phyloP scores from a whole-genome alignment of 2,888 invertebrate genomes.

The Spilosoma lubricipeda region DNA sequence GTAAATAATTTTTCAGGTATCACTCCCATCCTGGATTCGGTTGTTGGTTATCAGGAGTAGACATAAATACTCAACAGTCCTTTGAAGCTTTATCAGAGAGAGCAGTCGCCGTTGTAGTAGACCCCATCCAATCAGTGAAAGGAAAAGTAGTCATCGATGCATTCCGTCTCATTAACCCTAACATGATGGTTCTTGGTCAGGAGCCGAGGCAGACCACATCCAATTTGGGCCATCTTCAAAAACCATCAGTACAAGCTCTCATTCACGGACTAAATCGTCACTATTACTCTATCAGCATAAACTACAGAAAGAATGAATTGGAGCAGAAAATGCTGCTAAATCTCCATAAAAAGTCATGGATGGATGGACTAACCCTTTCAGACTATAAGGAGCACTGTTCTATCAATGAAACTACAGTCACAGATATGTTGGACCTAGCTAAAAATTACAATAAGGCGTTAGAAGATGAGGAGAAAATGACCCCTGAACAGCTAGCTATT shows the following conservation, averaged over 20 bases:
- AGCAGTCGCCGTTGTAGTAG: slow-evolving; percentile 99
- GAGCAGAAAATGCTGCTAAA: slow-evolving; percentile 99
- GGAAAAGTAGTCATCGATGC: slow-evolving; percentile 99
- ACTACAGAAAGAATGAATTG: slow-evolving; percentile 99
- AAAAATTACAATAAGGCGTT: slow-evolving; percentile 99
- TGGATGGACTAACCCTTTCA: slow-evolving; percentile 96
- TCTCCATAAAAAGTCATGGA: slow-evolving; percentile 99
- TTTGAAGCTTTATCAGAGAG: slow-evolving; percentile 99
- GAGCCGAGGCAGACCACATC: slow-evolving; percentile 99
- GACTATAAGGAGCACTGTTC: slow-evolving; percentile 97
- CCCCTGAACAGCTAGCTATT: slow-evolving; percentile 99
- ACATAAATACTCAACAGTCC: slow-evolving; percentile 99
- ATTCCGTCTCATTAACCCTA: slow-evolving; percentile 99
- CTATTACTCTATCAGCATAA: slow-evolving; percentile 99
- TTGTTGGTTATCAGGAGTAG: slow-evolving; percentile 99
- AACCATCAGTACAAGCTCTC: slow-evolving; percentile 99
- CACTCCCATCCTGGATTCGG: slow-evolving; percentile 99
- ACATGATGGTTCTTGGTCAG: slow-evolving; percentile 99
- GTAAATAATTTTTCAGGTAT: slow-evolving; percentile 87
- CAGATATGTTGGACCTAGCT: slow-evolving; percentile 98
- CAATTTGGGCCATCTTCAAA: slow-evolving; percentile 99
- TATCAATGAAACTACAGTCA: slow-evolving; percentile 96
- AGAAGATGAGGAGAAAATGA: slow-evolving; percentile 99
- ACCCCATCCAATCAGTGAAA: slow-evolving; percentile 99
- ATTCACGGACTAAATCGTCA: slow-evolving; percentile 99